Conservation (phyloP, 2,797 vertebrate genomes). For the Labeo calbasu region DNA sequence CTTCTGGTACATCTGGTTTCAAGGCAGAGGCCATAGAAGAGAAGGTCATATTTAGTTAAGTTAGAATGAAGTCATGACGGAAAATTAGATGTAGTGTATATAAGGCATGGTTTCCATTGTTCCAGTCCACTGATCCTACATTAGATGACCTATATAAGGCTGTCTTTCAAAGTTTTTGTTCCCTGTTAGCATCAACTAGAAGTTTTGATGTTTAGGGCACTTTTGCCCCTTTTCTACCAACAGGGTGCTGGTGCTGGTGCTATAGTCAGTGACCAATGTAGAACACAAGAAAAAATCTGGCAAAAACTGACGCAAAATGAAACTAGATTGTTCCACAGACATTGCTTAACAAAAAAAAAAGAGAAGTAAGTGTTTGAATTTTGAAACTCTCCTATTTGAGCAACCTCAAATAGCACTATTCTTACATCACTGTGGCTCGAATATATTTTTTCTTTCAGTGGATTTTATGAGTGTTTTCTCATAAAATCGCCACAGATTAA, state of each 20-base stretch:
- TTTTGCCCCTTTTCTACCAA: not conserved
- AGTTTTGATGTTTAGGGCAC: not conserved
- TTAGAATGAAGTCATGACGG: conserved; percentile 21
- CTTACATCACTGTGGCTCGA: not conserved
- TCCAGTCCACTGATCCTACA: conserved; percentile 1
- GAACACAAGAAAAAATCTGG: not conserved
- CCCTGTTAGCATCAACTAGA: not conserved
- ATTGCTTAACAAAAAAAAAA: not conserved
- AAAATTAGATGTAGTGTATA: conserved; percentile 19
- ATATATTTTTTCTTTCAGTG: not conserved
- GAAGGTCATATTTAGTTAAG: conserved; percentile 25
- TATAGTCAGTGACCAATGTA: not conserved
- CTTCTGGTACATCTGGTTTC: conserved; percentile 1
- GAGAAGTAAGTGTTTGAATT: not conserved
- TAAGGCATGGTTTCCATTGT: conserved; percentile 19
- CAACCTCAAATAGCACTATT: not conserved
- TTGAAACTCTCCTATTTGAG: not conserved
- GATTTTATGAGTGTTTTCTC: conserved; percentile 26
- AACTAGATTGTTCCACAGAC: not conserved
- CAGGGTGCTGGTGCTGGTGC: too few species aligned
- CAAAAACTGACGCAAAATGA: not conserved
- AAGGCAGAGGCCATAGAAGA: not conserved
- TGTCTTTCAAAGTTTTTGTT: not conserved
- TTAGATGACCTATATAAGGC: conserved; percentile 22
- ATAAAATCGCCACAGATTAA: conserved; percentile 71